Evolutionary conservation across 2,888 invertebrate genomes (phyloP).

Genomic region (Cheilosia impressa): DNA sequence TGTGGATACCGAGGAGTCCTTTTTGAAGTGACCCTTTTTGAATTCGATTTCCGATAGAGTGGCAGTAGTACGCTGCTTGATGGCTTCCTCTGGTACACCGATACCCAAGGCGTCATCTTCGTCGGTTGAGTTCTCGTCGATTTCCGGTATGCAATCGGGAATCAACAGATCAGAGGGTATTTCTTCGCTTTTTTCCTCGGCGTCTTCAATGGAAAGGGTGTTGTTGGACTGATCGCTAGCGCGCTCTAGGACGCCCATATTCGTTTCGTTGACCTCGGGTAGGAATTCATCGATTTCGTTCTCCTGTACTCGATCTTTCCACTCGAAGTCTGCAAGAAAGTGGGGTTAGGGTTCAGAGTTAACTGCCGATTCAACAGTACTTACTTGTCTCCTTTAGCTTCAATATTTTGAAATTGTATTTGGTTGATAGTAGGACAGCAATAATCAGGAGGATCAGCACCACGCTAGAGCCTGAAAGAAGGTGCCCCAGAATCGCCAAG

Average conservation of each 20-base stretch:
- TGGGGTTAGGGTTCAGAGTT: not conserved
- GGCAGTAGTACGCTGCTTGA: conserved; percentile 23
- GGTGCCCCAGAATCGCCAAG: conserved; percentile 81
- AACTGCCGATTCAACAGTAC: not conserved
- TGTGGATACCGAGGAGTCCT: conserved; percentile 81
- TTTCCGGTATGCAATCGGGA: conserved; percentile 82
- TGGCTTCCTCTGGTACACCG: conserved; percentile 52
- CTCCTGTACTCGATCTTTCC: conserved; percentile 78
- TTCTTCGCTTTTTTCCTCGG: conserved; percentile 82
- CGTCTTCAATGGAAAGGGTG: conserved; percentile 77
- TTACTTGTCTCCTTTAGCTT: conserved; percentile 80
- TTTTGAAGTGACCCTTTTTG: conserved; percentile 82
- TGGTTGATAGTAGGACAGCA: conserved; percentile 80
- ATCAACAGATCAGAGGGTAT: conserved; percentile 82
- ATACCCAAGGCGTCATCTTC: conserved; percentile 77
- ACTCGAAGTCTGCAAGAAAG: conserved; percentile 77
- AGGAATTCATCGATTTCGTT: conserved; percentile 82
- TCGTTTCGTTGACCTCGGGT: conserved; percentile 82
- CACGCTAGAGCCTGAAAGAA: conserved; percentile 81
- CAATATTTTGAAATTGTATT: conserved; percentile 81
- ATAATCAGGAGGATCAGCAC: conserved; percentile 79
- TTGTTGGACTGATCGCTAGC: conserved; percentile 82
- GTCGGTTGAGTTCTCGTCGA: conserved; percentile 82
- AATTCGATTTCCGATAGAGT: conserved; percentile 78
- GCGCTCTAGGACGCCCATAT: conserved; percentile 80